Evolutionary conservation across 2,113 vertebrate species (phyloP).

Genomic region (Zingel zingel): DNA sequence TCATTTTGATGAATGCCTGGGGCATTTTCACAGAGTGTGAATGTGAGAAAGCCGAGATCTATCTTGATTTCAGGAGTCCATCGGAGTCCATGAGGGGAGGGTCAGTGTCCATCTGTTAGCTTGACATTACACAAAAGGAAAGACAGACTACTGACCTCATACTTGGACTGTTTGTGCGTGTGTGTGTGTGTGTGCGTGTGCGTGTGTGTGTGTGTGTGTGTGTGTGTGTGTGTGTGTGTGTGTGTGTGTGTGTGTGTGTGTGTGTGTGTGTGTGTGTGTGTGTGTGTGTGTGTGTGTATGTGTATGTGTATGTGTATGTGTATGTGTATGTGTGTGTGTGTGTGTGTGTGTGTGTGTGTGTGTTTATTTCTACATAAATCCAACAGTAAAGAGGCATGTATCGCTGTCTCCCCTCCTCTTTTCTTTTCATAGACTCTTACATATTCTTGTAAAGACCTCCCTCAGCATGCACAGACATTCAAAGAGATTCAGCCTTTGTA

Average conservation of each 20-base stretch:
- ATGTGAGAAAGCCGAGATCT: conserved; percentile 75
- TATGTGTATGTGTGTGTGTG: no score
- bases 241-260: no score
- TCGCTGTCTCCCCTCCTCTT: conserved; percentile 1
- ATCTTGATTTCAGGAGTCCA: conserved; percentile 81
- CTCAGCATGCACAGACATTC: conserved; percentile 63
- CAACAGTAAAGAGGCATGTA: conserved; percentile 11
- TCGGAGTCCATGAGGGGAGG: conserved; percentile 80
- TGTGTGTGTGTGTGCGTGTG: conserved; percentile 6
- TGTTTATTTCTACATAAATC: conserved; percentile 10
- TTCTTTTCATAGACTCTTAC: conserved; percentile 28
- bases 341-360: not conserved
- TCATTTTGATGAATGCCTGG: conserved; percentile 79
- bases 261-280: not conserved
- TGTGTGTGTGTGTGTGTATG: conserved; percentile 26
- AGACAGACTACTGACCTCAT: conserved; percentile 57
- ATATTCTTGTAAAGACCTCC: conserved; percentile 45
- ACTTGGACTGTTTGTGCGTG: not conserved
- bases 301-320: no score
- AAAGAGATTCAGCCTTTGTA: conserved; percentile 71
- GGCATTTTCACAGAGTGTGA: conserved; percentile 76
- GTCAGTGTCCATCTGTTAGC: conserved; percentile 91
- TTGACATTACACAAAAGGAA: conserved; percentile 83
- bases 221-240: not conserved
- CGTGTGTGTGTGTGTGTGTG: conserved; percentile 26